A percentile compares a stretch with the other conserved stretches of the same genome.
These are phyloP conservation scores for Plebejus argus DNA, from an alignment of 2,888 invertebrate genomes.

Conservation along the genomic window DNA sequence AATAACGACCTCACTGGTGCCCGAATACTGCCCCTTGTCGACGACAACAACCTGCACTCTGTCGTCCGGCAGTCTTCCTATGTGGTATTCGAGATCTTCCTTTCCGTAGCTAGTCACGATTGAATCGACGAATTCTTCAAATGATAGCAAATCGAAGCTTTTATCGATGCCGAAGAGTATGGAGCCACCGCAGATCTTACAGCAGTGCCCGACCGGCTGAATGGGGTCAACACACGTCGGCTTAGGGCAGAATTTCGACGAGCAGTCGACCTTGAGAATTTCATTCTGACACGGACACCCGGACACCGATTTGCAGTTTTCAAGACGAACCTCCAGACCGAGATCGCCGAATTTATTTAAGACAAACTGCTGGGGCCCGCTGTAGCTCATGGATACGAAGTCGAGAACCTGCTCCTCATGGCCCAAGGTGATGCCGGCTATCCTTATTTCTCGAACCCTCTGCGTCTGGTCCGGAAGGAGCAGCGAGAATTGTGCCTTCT, in stretches of 20 bases:
- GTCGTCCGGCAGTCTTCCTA: constrained; percentile 53
- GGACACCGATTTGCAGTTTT: constrained; percentile 49
- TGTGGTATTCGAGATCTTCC: constrained; percentile 54
- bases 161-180: constrained; percentile 56
- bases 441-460: constrained; percentile 49
- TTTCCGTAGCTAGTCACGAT: constrained; percentile 51
- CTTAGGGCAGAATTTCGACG: constrained; percentile 58
- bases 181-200: constrained; percentile 67
- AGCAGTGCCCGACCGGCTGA: constrained; percentile 67
- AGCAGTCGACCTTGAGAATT: constrained; percentile 56
- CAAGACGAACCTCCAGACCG: constrained; percentile 47
- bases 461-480: constrained; percentile 56
- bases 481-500: constrained; percentile 53
- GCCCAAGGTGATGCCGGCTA: constrained; percentile 47
- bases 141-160: constrained; percentile 55
- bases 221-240: constrained; percentile 61
- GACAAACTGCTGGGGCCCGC: constrained; percentile 52
- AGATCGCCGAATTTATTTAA: constrained; percentile 46
- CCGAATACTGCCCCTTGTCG: constrained; percentile 62
- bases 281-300: constrained; percentile 65
- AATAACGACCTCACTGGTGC: constrained; percentile 58
- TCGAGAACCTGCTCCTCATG: constrained; percentile 35
- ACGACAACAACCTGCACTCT: constrained; percentile 64
- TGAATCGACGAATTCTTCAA: constrained; percentile 55
- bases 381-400: constrained; percentile 34